Base-by-base conservation (phyloP, 1,140 invertebrate genomes). In the Brachionus plicatilis region DNA sequence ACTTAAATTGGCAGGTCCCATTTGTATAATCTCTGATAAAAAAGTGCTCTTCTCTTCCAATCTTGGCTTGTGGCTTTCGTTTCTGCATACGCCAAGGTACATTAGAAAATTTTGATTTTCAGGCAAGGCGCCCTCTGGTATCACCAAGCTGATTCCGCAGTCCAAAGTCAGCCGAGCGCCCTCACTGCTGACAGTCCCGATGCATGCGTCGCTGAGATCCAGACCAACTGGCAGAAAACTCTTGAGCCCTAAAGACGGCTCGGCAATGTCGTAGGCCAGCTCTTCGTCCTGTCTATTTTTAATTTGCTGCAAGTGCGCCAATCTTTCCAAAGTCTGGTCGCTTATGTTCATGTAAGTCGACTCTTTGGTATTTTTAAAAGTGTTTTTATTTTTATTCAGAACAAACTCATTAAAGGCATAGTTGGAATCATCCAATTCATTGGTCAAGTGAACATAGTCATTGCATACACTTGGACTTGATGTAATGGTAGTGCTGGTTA, bases 231-330 rank as follows among this genome's bases (percentile, higher is more conserved):
- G 56, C 7, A 78, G 75, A 27, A 50, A 56, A 14, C n/a, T 56
- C 8, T 27, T 47, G 24, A 29, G 41, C 5, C 17, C 29, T n/a
- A 14, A 27, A 17, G 27, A 29, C n/a, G 75, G 29, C 20, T 80
- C 45, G 37, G 56, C 56, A n/a, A 80, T 65, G 47, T 80, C 78
- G 41, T 80, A 80, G 4, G 78, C 56, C 17, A 80, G 2, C 47
- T 80, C 78, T 75, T 75, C 78, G 12, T 56, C 78, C 50, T 80
- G 50, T 80, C 20, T 56, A 11, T 80, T 80, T 80, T 65, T 65
- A 27, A 80, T 41, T 56, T 75, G 33, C 20, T 75, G 70, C 9
- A 75, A 75, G 45, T 75, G 33, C 8, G 41, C 41, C n/a, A 75
- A 43, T 20, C 17, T 75, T 43, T 43, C 33, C 37, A 75, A 43